Evolutionary conservation across 2,797 vertebrate species (phyloP), one percentile per base, ranked within the genome.

Genomic region (Neosalanx taihuensis): DNA sequence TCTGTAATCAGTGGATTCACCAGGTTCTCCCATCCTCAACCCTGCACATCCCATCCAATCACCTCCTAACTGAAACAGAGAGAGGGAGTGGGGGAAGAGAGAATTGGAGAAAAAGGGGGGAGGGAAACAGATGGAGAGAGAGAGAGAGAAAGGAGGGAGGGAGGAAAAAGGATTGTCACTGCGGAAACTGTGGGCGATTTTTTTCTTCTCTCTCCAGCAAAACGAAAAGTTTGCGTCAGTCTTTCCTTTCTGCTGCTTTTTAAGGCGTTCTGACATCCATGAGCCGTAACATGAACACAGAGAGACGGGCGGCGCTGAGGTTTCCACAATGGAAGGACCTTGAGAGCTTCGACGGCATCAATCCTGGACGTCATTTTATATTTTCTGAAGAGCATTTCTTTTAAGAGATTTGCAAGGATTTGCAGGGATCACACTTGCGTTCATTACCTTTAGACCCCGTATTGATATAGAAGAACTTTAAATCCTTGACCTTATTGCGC

Each of bases 401-500:
- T 41, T 2, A 57, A 20, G 56, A 57, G 18, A 57, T 20, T 12
- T 26, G 59, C n/a, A 12, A 59, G 9, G 46, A 70, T 69, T 61
- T 33, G 68, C 41, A 64, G 67, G 29, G 37, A 58, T 31, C 69
- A 60, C 10, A 33, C 75, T 72, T 77, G 57, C 35, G 59, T 81
- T 83, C 73, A 83, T 83, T 77, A 72, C 63, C 75, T 41, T 86
- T 75, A 81, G 26, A 72, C 46, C 58, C 53, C 0, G 18, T 82
- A 85, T 84, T 83, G 83, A 86, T 85, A 72, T 67, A 76, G 73
- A 81, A 80, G 81, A 86, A 76, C 73, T 76, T 77, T 35, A 82
- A 75, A 77, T 76, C 71, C 71, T 83, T 85, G 83, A 87, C 83
- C 83, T 82, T 70, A 81, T 86, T 85, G 81, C 68, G 75, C 75